Percentiles rank a stretch among this genome's conserved stretches.
These are phyloP conservation scores for Phataginus tetradactyla DNA, from an alignment of 2,797 vertebrate genomes.

Conservation along the genomic window DNA sequence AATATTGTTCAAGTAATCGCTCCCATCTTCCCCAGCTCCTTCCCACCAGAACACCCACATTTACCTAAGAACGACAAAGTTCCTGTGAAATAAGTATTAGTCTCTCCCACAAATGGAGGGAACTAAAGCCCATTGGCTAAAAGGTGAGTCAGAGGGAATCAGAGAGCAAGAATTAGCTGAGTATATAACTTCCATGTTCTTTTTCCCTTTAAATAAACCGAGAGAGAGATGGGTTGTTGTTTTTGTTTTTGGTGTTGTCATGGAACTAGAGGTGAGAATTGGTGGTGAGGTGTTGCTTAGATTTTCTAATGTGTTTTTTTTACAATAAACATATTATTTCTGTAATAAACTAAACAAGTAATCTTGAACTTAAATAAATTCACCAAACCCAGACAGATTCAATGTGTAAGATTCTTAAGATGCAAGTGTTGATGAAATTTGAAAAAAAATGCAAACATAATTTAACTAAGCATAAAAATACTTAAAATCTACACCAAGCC, in stretches of 20 bases:
- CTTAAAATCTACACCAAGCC: slow-evolving; percentile 8
- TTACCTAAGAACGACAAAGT: neutral
- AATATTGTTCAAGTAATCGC: neutral
- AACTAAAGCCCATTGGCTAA: neutral
- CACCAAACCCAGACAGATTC: neutral
- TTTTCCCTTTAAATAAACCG: slow-evolving; percentile 37
- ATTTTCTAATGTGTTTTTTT: neutral
- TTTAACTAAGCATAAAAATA: slow-evolving; percentile 26
- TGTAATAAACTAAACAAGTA: slow-evolving; percentile 33
- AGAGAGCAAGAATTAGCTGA: neutral
- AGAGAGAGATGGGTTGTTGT: neutral
- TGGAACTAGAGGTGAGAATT: neutral
- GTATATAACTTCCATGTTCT: neutral
- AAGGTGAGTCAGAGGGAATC: neutral
- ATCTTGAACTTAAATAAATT: slow-evolving; percentile 14
- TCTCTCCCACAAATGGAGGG: neutral
- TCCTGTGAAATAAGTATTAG: slow-evolving; percentile 21
- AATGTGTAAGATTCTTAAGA: neutral
- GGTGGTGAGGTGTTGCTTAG: neutral
- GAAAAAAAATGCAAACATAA: slow-evolving; percentile 4
- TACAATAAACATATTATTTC: neutral
- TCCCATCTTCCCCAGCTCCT: neutral
- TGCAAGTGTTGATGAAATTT: neutral
- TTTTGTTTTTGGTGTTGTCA: neutral
- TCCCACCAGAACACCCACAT: neutral